Evolutionary conservation across 23 tunicate genomes (phyloP).

Genomic region (Diplosoma virens): DNA sequence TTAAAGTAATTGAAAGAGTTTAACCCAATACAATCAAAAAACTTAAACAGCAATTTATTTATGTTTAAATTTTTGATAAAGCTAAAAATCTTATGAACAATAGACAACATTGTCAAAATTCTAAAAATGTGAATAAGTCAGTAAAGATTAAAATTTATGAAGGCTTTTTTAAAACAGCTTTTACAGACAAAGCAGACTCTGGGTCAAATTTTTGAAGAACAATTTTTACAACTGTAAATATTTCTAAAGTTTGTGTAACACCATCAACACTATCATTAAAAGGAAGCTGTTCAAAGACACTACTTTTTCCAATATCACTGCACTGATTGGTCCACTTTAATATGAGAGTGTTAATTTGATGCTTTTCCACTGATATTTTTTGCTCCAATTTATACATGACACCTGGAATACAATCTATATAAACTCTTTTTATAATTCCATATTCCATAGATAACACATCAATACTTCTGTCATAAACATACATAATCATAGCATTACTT

Average conservation of each 20-base stretch:
- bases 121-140: too few relatives aligned
- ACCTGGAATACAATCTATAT: constrained; percentile 35
- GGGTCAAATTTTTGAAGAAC: constrained; percentile 7
- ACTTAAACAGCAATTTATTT: too few relatives aligned
- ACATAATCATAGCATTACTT: constrained; percentile 62
- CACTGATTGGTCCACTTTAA: constrained; percentile 13
- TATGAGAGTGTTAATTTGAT: constrained; percentile 26
- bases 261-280: constrained; percentile 16
- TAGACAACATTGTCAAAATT: too few relatives aligned
- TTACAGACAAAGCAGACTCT: constrained; percentile 19
- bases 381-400: constrained; percentile 23
- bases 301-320: background rate
- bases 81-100: too few relatives aligned
- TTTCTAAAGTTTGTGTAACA: constrained; percentile 27
- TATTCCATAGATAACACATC: constrained; percentile 67
- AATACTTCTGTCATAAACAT: constrained; percentile 52
- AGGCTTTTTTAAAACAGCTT: constrained; percentile 12
- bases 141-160: too few relatives aligned
- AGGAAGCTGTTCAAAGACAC: background rate
- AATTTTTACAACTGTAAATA: constrained; percentile 39
- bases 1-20: too few relatives aligned
- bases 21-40: too few relatives aligned
- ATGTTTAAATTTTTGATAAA: too few relatives aligned
- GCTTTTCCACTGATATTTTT: background rate
- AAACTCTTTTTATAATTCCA: constrained; percentile 60